Evolutionary conservation across 2,888 invertebrate species (phyloP), one percentile per base, ranked within the genome.

Genomic region (Euphydryas editha): DNA sequence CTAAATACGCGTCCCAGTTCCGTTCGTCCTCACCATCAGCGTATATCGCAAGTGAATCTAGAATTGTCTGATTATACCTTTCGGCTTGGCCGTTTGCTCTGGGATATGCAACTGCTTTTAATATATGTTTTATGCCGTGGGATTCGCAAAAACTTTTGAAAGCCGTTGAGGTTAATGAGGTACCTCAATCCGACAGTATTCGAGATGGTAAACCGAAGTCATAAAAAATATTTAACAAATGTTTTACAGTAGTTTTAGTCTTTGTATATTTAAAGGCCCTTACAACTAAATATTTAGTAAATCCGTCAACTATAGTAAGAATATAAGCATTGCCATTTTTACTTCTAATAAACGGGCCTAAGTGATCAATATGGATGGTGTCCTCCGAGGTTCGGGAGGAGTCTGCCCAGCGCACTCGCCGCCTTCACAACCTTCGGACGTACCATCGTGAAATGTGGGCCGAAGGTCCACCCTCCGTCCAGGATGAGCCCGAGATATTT

Each of bases 181-280:
- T 24, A n/a, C 86, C 85, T 37, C 79, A 68, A 65, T 88, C 86
- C 1, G 78, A 76, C 15, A 87, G 78, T n/a, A 85, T 61, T 56
- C 65, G 61, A 10, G 62, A 15, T 13, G 71, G 71, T 67, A 68
- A 77, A 84, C 63, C 85, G 85, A 0, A 81, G 24, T 24, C 24
- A 24, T 24, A 24, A 24, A 24, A 24, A 24, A 24, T 24, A 24
- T 24, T 24, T 24, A 24, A 24, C 6, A 24, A 24, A 24, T 24
- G 2, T 24, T 24, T 24, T 24, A 24, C 24, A 24, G 24, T 24
- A 24, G 24, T 24, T 24, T 24, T 24, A 24, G 24, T 24, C 24
- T 24, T 24, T 24, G 24, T 24, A 24, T 24, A 2, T 24, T 24
- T 24, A 24, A 24, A 4, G 24, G 24, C 24, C 24, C 24, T 24